Evolutionary conservation across 2,797 vertebrate genomes (phyloP).

Genomic region (Eidolon dupreanum): DNA sequence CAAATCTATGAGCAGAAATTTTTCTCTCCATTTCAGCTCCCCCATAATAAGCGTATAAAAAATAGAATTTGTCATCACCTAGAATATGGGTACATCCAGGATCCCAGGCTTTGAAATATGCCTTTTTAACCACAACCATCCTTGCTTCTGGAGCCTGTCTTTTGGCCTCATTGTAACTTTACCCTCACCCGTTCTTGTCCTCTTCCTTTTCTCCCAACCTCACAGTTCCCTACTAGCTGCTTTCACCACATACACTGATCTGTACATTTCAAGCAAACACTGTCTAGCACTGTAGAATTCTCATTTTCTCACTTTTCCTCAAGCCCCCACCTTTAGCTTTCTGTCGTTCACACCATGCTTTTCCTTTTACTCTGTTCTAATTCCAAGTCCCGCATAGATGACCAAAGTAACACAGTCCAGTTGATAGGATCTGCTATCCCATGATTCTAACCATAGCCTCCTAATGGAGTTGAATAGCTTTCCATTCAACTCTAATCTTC

Average conservation of each 20-base stretch:
- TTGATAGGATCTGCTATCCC: not conserved
- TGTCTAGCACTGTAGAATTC: not conserved
- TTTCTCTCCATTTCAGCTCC: not conserved
- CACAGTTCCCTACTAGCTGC: not conserved
- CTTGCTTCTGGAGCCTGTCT: not conserved
- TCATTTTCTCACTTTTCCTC: not conserved
- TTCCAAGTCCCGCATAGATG: not conserved
- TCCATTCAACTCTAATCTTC: not conserved
- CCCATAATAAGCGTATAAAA: not conserved
- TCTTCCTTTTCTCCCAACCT: not conserved
- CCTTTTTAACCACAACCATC: not conserved
- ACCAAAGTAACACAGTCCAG: not conserved
- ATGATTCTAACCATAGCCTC: not conserved
- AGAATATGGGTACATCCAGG: not conserved
- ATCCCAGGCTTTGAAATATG: not conserved
- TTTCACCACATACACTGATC: not conserved
- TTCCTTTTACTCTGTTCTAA: not conserved
- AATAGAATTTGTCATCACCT: not conserved
- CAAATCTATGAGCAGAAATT: not conserved
- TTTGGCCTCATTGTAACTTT: not conserved
- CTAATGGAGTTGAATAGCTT: not conserved
- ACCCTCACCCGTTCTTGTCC: not conserved
- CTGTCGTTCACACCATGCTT: not conserved
- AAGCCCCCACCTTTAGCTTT: not conserved
- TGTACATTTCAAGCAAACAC: not conserved